phyloP scores from a whole-genome alignment of 2,888 invertebrate genomes.

The Diaprepes abbreviatus region DNA sequence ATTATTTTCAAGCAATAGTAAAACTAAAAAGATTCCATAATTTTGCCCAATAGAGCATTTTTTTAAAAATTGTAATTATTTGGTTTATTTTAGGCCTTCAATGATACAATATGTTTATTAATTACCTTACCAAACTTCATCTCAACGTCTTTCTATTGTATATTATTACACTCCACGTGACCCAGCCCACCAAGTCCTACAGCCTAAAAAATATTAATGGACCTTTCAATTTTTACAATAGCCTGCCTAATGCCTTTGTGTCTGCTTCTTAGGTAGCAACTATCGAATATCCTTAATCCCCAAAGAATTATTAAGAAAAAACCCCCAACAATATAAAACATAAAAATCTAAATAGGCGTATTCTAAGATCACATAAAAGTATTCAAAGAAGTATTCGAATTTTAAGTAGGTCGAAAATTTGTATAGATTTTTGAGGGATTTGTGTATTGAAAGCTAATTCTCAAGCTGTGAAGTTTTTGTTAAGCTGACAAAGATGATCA shows the following conservation, averaged over 20 bases:
- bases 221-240: slow-evolving; percentile 6
- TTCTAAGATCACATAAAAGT: too few species aligned
- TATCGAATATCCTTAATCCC: neutral
- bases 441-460: slow-evolving; percentile 11
- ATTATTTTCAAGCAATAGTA: too few species aligned
- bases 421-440: slow-evolving; percentile 1
- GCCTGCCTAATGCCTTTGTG: slow-evolving; percentile 1
- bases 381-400: slow-evolving; percentile 5
- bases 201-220: slow-evolving; percentile 10
- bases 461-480: slow-evolving; percentile 9
- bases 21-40: too few species aligned
- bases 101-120: too few species aligned
- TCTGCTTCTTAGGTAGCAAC: slow-evolving; percentile 10
- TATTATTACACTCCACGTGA: slow-evolving; percentile 6
- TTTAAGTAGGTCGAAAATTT: slow-evolving; percentile 14
- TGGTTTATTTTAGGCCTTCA: too few species aligned
- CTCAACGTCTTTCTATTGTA: neutral
- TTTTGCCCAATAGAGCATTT: too few species aligned
- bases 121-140: too few species aligned
- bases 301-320: neutral
- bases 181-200: neutral
- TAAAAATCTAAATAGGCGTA: slow-evolving; percentile 12
- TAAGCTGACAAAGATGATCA: slow-evolving; percentile 1
- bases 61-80: too few species aligned
- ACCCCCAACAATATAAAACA: slow-evolving; percentile 7